Evolutionary conservation across 2,113 vertebrate species (phyloP), one percentile per base, ranked within the genome.

Genomic region (Boleophthalmus pectinirostris): DNA sequence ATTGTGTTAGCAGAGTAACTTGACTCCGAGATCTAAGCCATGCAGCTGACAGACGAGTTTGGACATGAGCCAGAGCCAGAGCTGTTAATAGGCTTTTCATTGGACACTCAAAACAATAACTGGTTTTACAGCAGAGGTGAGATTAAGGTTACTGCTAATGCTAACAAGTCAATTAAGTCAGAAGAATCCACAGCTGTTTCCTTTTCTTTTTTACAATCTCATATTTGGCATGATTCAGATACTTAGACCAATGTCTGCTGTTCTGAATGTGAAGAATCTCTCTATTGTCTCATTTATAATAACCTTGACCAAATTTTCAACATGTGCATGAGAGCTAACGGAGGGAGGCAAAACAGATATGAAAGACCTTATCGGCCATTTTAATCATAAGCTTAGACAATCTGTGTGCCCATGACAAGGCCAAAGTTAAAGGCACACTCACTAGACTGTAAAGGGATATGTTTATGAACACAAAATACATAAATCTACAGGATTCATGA

Each of bases 41-140:
- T 7, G 35, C 2, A 65, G 38, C 16, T 71, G 69, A 74, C 69
- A 51, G 69, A 66, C 33, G 25, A 45, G 38, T 56, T 47, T 87
- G 85, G 83, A 73, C 24, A 8, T 45, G 53, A n/a, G 74, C 85
- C 85, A 85, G 53, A n/a, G 74, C 85, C 85, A 85, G 47, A 83
- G 73, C 64, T 76, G 60, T 66, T 75, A 58, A 87, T 80, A 78
- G 54, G 58, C 54, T 54, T 73, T 61, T 78, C 58, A 58, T 68
- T 16, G 1, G 13, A 3, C 21, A 80, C 79, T 69, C 64, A 80
- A 77, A 72, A 82, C 74, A 81, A 79, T 69, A 83, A 85, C 73
- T 69, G 60, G 20, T 57, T 66, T 82, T 54, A 81, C 67, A 71
- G 81, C 56, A 65, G 76, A 81, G 84, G 79, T 84, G 70, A 80